Conservation (phyloP, 2,797 vertebrate genomes). For the Gambelia wislizenii region DNA sequence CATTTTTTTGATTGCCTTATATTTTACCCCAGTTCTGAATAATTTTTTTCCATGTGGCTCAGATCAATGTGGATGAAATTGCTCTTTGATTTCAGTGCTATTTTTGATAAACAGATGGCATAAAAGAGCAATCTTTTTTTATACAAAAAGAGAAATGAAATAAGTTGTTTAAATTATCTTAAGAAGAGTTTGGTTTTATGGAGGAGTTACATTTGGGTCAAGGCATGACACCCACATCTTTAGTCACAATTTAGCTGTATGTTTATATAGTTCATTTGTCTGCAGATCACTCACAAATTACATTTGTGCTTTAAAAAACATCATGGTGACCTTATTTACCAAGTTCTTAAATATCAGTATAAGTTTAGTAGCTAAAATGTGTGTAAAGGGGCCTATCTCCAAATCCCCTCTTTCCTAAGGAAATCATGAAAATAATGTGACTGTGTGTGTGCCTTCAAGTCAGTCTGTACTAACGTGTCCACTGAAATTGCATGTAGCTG, state of each 20-base stretch:
- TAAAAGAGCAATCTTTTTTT: not conserved
- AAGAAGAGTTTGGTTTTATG: not conserved
- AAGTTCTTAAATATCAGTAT: conserved; percentile 14
- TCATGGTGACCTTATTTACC: not conserved
- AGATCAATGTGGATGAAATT: conserved; percentile 57
- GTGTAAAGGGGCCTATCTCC: not conserved
- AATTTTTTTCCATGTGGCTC: conserved; percentile 30
- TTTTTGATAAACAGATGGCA: conserved; percentile 14
- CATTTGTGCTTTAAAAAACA: not conserved
- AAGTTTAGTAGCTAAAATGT: conserved; percentile 10
- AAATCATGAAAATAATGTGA: not conserved
- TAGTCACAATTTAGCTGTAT: conserved; percentile 6
- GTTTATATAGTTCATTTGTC: not conserved
- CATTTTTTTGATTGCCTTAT: conserved; percentile 12
- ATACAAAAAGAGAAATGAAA: conserved; percentile 1
- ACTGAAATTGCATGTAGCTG: not conserved
- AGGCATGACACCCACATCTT: not conserved
- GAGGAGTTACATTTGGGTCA: conserved; percentile 8
- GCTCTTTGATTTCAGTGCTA: conserved; percentile 44
- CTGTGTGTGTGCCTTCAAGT: no score
- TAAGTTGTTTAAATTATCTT: not conserved
- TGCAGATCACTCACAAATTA: not conserved
- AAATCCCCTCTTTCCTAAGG: not conserved
- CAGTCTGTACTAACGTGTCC: not conserved
- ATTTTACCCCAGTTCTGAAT: conserved; percentile 47